Evolutionary conservation across 2,888 invertebrate species (phyloP), one percentile per base, ranked within the genome.

Genomic region (Trachelus iudaicus): DNA sequence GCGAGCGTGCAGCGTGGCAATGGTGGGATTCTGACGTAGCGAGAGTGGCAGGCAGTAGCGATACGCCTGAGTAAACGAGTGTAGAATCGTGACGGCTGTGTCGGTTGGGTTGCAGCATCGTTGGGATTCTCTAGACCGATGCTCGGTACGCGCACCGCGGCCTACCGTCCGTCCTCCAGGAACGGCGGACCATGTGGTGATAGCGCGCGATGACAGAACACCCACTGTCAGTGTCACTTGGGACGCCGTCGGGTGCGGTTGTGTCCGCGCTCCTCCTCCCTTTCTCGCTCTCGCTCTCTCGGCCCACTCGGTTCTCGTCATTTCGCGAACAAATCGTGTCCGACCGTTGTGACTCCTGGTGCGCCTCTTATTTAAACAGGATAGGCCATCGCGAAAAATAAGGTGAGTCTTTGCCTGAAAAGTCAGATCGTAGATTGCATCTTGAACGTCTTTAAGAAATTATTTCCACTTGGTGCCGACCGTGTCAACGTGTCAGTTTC

Each of bases 211-310:
- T 89, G 89, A 89, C 88, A 89, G 89, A 85, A 88, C 77, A 12
- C 12, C 86, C 86, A 87, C 88, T 91, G 90, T 91, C 90, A 91
- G 91, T 91, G 90, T 90, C 91, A 90, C 86, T 88, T 85, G 87
- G 88, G 83, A 88, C 82, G 81, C 80, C 84, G 68, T 56, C 40
- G 75, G 31, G 75, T 31, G 68, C 75, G 73, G 73, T 34, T 30
- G 15, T 30, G 13, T 34, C 34, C 73, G 73, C 34, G 34, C 34
- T 30, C 31, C 13, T 13, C 73, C 3, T 12, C 34, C 3, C n/a
- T 73, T 73, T 34, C 73, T 34, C 73, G 3, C 34, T n/a, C 34
- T 15, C 73, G 9, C 34, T n/a, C 73, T 3, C 15, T 11, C 34
- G 34, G 13, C 12, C 33, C 69, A 30, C 33, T 69, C 13, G 33